Evolutionary conservation across 2,888 invertebrate genomes (phyloP).

Genomic region (Malthinus seriepunctatus): DNA sequence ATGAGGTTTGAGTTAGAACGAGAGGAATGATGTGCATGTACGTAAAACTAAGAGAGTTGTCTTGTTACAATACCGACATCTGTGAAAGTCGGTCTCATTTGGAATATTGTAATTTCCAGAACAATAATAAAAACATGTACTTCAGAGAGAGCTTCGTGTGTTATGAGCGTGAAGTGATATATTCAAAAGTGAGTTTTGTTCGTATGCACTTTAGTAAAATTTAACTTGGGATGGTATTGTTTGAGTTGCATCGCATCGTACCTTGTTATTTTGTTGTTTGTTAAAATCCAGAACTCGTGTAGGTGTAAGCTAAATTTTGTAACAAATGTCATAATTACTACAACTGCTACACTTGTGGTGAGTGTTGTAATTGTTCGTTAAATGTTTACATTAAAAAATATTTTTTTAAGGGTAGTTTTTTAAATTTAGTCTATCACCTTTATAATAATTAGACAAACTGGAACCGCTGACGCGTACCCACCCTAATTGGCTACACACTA

Average conservation of each 20-base stretch:
- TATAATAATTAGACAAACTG: conserved; percentile 27
- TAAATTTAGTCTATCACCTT: conserved; percentile 9
- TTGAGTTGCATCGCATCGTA: conserved; percentile 9
- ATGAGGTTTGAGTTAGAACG: conserved; percentile 12
- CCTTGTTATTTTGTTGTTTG: conserved; percentile 10
- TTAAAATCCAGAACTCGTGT: conserved; percentile 5
- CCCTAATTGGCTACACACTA: conserved; percentile 29
- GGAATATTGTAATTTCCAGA: conserved; percentile 29
- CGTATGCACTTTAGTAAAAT: conserved; percentile 20
- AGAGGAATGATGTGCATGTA: conserved; percentile 12
- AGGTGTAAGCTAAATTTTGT: too few species aligned
- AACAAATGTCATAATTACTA: too few species aligned
- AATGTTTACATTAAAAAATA: neutral
- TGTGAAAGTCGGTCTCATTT: conserved; percentile 28
- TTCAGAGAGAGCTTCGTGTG: conserved; percentile 15
- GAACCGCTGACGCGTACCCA: conserved; percentile 28
- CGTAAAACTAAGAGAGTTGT: conserved; percentile 15
- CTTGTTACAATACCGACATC: conserved; percentile 28
- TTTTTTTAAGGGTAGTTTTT: neutral
- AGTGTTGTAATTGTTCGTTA: neutral
- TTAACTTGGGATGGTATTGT: conserved; percentile 16
- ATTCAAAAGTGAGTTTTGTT: conserved; percentile 22
- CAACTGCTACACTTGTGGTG: conserved; percentile 3
- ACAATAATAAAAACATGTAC: conserved; percentile 29
- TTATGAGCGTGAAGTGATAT: conserved; percentile 27